Evolutionary conservation across 2,113 vertebrate genomes (phyloP), one percentile per base, ranked within the genome.

Genomic region (Coreoperca whiteheadi): DNA sequence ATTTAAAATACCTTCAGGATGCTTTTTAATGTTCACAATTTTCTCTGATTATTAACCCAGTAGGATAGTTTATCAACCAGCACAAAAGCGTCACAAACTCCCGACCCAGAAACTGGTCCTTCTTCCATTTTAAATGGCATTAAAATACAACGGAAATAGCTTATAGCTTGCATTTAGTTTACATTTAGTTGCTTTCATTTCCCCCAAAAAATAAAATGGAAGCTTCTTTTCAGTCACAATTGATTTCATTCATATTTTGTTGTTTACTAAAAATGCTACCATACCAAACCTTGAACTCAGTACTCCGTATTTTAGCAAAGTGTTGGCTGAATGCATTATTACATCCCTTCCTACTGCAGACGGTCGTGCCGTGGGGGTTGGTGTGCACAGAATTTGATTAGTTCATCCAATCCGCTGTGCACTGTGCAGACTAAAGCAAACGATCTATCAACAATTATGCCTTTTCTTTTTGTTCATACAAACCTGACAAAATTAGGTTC

Each of bases 381-480:
- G 21, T 77, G 81, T 81, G 76, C 70, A 81, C 61, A 59, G 78
- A 89, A 75, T 89, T 6, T 67, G 73, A 85, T 83, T 57, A 83
- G 57, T 77, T 81, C 70, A 41, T 76, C 59, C 64, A 51, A 34
- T 81, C 74, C 2, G 63, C 48, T 65, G 66, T 8, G 48, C 63
- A 71, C 30, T 21, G 46, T 28, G 20, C 20, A 71, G 28, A 53
- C 39, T 37, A 37, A 81, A 78, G 67, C 43, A 39, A 74, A 75
- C 32, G 15, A 78, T 84, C 54, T 65, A 81, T 66, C 34, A 79
- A 70, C 39, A 75, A 74, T 65, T 4, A 6, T 63, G 28, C 37
- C 69, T 69, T 68, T 59, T 0, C 10, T 46, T 74, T 85, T 79
- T 77, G 28, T 56, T 53, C 77, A 79, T 50, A 60, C 20, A 75